A percentile compares a stretch with the other conserved stretches of the same genome.
Conservation (phyloP, 2,888 invertebrate genomes). For the Xestia c-nigrum region DNA sequence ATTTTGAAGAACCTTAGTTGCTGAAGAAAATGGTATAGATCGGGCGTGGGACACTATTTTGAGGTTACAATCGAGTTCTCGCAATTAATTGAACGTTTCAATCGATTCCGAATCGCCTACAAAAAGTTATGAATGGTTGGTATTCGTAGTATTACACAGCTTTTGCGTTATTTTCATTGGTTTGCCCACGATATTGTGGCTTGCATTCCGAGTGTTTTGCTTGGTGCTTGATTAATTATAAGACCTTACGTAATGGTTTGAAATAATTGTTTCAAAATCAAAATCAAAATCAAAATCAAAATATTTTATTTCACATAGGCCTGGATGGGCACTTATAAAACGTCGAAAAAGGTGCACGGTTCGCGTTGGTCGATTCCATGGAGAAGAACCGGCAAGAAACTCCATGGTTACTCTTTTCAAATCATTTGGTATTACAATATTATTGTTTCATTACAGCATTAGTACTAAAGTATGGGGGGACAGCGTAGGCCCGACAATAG, state of each 20-base stretch:
- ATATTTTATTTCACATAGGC: too few species aligned
- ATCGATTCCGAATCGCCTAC: conserved; percentile 76
- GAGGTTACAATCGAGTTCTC: conserved; percentile 83
- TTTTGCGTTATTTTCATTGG: conserved; percentile 49
- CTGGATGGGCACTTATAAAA: too few species aligned
- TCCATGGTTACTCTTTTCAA: too few species aligned
- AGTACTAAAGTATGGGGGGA: too few species aligned
- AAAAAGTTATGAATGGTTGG: conserved; percentile 75
- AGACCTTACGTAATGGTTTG: conserved; percentile 31
- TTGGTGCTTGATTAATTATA: conserved; percentile 31
- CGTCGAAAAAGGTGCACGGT: too few species aligned
- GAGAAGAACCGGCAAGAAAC: too few species aligned
- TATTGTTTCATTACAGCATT: too few species aligned
- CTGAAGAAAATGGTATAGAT: conserved; percentile 16
- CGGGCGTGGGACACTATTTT: conserved; percentile 83
- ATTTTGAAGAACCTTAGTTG: conserved; percentile 57
- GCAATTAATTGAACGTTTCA: conserved; percentile 77
- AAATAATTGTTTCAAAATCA: too few species aligned
- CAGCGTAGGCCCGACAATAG: too few species aligned
- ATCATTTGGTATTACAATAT: too few species aligned
- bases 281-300: too few species aligned
- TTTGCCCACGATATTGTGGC: conserved; percentile 41
- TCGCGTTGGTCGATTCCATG: too few species aligned
- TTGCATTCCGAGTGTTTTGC: conserved; percentile 43
- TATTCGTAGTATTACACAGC: conserved; percentile 70